These are phyloP conservation scores for Dromiciops gliroides DNA, from an alignment of 2,113 vertebrate genomes.

Conservation along the genomic window DNA sequence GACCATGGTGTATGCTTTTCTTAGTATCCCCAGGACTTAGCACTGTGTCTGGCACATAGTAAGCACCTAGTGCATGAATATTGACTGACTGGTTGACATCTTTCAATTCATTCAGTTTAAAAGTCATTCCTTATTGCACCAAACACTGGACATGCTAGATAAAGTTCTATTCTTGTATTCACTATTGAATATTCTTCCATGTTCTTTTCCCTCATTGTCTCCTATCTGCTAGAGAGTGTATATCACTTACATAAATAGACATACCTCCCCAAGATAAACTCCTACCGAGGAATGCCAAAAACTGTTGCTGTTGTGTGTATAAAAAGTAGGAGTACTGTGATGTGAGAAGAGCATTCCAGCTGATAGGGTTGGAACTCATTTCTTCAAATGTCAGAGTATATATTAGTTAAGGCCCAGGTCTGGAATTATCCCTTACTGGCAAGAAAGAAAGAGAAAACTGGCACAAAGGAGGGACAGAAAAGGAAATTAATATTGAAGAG, in stretches of 20 bases:
- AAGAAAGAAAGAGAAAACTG: background rate
- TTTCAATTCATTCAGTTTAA: slow-evolving; percentile 34
- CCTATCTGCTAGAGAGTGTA: background rate
- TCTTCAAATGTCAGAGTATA: background rate
- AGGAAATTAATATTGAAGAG: background rate
- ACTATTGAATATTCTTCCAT: background rate
- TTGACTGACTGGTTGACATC: background rate
- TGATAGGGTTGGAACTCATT: background rate
- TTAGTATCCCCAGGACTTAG: background rate
- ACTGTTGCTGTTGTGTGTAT: background rate
- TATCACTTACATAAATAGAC: background rate
- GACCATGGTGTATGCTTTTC: background rate
- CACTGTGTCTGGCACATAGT: background rate
- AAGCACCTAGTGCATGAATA: background rate
- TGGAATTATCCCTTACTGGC: background rate
- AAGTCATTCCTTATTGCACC: slow-evolving; percentile 13
- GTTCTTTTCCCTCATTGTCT: background rate
- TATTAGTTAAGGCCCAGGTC: background rate
- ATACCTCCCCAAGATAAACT: background rate
- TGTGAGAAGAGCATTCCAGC: background rate
- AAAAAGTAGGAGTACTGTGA: background rate
- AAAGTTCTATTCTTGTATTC: slow-evolving; percentile 8
- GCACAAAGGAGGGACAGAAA: background rate
- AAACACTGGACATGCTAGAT: slow-evolving; percentile 9
- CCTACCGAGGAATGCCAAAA: background rate